phyloP scores from a whole-genome alignment of 2,797 vertebrate species.

The Sciurus carolinensis region DNA sequence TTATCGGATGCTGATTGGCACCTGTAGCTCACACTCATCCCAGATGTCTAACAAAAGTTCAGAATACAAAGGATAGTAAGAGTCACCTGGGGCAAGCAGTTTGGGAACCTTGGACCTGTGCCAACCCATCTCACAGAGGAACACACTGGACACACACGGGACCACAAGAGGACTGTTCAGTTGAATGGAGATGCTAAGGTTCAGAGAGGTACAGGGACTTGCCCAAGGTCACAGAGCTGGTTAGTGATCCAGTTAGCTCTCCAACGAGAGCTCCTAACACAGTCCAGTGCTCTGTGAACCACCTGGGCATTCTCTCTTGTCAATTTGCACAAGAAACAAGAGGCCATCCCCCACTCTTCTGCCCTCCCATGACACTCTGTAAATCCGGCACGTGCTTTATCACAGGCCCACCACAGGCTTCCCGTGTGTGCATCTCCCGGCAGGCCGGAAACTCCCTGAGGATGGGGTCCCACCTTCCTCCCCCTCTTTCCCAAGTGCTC shows the following conservation, averaged over 20 bases:
- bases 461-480: not conserved
- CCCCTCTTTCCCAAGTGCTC: not conserved
- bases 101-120: not conserved
- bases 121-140: not conserved
- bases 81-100: not conserved
- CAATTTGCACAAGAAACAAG: not conserved
- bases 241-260: not conserved
- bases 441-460: not conserved
- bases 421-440: not conserved
- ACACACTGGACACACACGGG: not conserved
- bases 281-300: not conserved
- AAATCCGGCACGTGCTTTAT: rapidly evolving
- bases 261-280: not conserved
- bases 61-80: rapidly evolving
- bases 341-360: not conserved
- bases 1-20: not conserved
- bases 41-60: not conserved
- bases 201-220: not conserved
- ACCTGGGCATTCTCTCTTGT: not conserved
- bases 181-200: not conserved
- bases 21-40: not conserved
- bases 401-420: not conserved
- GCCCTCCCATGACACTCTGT: too few species aligned
- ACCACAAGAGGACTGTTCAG: not conserved
- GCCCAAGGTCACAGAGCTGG: not conserved